phyloP scores from a whole-genome alignment of 2,113 vertebrate genomes.

The Polypterus senegalus region DNA sequence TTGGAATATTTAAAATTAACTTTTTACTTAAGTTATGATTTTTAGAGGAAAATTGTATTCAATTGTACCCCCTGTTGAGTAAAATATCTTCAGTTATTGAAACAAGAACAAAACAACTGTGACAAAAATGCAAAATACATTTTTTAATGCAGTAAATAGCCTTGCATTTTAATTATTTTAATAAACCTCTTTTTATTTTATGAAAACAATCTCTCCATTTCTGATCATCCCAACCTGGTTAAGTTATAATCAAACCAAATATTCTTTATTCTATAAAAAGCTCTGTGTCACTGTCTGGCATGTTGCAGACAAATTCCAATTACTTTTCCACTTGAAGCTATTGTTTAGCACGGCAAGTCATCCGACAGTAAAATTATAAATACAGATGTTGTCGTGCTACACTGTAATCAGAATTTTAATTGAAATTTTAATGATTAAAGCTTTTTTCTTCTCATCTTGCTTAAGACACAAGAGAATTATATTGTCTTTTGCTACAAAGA shows the following conservation, averaged over 20 bases:
- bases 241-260: slow-evolving; percentile 54
- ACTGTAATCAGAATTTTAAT: slow-evolving; percentile 80
- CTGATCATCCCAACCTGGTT: background rate
- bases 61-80: too few species aligned
- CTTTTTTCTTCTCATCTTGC: slow-evolving; percentile 34
- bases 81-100: too few species aligned
- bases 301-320: slow-evolving; percentile 74
- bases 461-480: background rate
- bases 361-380: slow-evolving; percentile 81
- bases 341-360: slow-evolving; percentile 72
- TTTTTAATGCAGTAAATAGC: background rate
- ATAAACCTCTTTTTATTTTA: background rate
- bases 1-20: too few species aligned
- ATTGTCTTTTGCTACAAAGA: background rate
- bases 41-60: too few species aligned
- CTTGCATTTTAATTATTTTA: background rate
- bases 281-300: slow-evolving; percentile 59
- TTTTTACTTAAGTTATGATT: too few species aligned
- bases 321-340: slow-evolving; percentile 66
- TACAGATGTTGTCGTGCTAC: slow-evolving; percentile 78
- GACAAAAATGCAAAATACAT: too few species aligned
- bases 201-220: background rate
- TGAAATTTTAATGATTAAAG: slow-evolving; percentile 73
- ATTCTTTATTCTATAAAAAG: slow-evolving; percentile 47
- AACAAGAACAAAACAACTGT: too few species aligned